Percentiles rank a stretch among this genome's conserved stretches.
phyloP scores from a whole-genome alignment of 2,797 vertebrate species.

The Pangasius krempfi region DNA sequence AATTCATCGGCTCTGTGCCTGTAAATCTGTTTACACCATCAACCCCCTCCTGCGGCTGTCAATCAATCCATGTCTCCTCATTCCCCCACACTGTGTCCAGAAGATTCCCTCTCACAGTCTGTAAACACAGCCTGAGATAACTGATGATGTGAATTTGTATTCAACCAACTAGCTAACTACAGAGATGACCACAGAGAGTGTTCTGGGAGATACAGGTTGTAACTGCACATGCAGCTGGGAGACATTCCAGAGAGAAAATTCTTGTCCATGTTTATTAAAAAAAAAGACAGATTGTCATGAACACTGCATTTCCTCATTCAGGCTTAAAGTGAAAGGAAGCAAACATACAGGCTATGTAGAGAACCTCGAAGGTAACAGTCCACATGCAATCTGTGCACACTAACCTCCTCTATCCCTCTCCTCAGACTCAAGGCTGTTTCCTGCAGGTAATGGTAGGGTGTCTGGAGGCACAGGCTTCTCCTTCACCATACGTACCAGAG shows the following conservation, averaged over 20 bases:
- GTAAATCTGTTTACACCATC: constrained; percentile 73
- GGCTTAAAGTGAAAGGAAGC: constrained; percentile 9
- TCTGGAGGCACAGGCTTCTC: constrained; percentile 68
- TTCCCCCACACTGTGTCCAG: constrained; percentile 68
- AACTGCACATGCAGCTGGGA: constrained; percentile 34
- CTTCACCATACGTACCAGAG: constrained; percentile 70
- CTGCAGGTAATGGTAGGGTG: constrained; percentile 66
- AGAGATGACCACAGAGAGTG: constrained; percentile 4
- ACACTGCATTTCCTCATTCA: constrained; percentile 34
- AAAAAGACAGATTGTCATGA: not conserved
- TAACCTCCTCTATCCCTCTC: constrained; percentile 56
- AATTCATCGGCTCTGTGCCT: constrained; percentile 69
- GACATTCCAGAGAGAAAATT: constrained; percentile 29
- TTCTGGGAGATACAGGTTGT: constrained; percentile 38
- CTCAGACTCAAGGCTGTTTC: constrained; percentile 27
- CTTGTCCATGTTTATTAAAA: not conserved
- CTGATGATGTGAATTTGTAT: not conserved
- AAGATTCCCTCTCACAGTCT: constrained; percentile 74
- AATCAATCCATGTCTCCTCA: constrained; percentile 68
- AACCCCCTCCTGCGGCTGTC: constrained; percentile 67
- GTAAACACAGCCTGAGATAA: constrained; percentile 38
- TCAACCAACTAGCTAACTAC: not conserved
- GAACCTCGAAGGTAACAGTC: constrained; percentile 12
- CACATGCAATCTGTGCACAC: constrained; percentile 34
- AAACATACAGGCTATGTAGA: not conserved